phyloP scores from a whole-genome alignment of 92 coral and sea anemone species.

The Zoanthus sansibaricus region DNA sequence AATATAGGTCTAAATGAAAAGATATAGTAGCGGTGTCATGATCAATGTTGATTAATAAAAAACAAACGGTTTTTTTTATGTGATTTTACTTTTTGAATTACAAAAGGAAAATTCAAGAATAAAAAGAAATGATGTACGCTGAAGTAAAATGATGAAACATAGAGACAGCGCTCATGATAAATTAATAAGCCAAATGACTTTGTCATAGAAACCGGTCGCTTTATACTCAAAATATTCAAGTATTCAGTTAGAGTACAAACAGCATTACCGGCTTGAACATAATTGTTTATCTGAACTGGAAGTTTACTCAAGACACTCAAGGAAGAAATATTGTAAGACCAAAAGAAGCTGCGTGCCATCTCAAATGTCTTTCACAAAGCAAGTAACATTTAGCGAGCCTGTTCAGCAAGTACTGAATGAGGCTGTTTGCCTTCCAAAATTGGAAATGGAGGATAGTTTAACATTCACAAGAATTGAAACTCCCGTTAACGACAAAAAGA shows the following conservation, averaged over 20 bases:
- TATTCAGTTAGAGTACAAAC: neutral
- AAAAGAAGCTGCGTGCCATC: neutral
- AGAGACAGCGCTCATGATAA: slow-evolving; percentile 30
- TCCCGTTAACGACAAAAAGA: neutral
- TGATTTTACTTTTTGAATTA: neutral
- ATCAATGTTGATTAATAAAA: neutral
- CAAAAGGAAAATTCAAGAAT: neutral
- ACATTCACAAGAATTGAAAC: slow-evolving; percentile 32
- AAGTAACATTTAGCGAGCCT: slow-evolving; percentile 14
- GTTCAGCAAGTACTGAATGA: neutral
- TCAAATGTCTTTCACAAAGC: slow-evolving; percentile 35
- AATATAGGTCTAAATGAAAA: too few species aligned
- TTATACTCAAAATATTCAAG: slow-evolving; percentile 12
- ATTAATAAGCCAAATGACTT: slow-evolving; percentile 40
- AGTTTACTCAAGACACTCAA: neutral
- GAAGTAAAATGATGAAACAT: neutral
- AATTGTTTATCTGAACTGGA: neutral
- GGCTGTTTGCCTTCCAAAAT: slow-evolving; percentile 27
- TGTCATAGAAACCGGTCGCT: slow-evolving; percentile 44
- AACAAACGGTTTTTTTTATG: neutral
- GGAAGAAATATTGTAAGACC: neutral
- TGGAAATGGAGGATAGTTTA: slow-evolving; percentile 3
- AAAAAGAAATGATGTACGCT: neutral
- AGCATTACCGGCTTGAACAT: neutral
- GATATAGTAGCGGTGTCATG: neutral